These are phyloP conservation scores for Zaprionus lachaisei DNA, from an alignment of 1,140 invertebrate genomes.

Conservation along the genomic window DNA sequence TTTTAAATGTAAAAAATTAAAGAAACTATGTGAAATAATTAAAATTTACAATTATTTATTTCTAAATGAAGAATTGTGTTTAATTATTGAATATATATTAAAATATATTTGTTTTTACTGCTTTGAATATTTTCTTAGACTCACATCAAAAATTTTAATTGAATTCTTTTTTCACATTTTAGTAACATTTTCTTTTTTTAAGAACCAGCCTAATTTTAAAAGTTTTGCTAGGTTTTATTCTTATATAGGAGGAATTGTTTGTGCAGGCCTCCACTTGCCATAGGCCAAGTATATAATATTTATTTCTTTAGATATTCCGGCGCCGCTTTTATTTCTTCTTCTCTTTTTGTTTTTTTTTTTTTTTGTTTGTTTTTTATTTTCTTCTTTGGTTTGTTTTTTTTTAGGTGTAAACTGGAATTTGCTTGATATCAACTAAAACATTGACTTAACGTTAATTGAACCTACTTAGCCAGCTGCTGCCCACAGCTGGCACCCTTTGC, in stretches of 20 bases:
- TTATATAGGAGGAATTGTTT: conserved; percentile 58
- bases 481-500: not conserved
- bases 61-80: not conserved
- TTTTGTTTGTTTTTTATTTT: conserved; percentile 19
- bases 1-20: not conserved
- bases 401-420: conserved; percentile 81
- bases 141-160: not conserved
- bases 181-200: conserved; percentile 8
- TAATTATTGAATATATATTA: not conserved
- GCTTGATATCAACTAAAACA: conserved; percentile 77
- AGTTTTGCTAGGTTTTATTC: conserved; percentile 36
- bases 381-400: not conserved
- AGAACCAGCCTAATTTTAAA: conserved; percentile 47
- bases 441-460: conserved; percentile 68
- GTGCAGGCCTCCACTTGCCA: conserved; percentile 1
- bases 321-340: conserved; percentile 7
- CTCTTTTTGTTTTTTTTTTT: conserved; percentile 32
- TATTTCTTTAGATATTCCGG: not conserved
- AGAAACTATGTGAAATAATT: not conserved
- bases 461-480: conserved; percentile 33
- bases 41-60: not conserved
- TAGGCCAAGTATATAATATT: not conserved
- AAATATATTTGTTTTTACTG: not conserved
- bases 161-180: not conserved
- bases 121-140: not conserved